Conservation (phyloP, 2,888 invertebrate genomes). For the Drosophila affinis region DNA sequence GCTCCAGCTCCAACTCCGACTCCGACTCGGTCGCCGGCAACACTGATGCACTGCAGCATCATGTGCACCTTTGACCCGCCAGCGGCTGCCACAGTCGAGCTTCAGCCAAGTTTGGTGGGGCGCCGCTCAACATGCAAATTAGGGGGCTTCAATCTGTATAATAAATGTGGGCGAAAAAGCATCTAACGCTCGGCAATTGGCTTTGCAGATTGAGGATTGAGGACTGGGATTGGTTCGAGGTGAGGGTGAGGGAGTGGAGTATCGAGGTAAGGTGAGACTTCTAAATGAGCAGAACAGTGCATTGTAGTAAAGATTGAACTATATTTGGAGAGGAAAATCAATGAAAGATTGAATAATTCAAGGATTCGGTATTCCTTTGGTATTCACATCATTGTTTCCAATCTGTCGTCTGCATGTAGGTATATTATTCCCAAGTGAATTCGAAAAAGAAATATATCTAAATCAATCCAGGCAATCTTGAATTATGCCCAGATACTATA, state of each 20-base stretch:
- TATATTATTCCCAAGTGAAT: not conserved
- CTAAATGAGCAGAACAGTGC: slow-evolving; percentile 24
- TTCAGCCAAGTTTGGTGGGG: slow-evolving; percentile 36
- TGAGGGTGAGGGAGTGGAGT: slow-evolving; percentile 35
- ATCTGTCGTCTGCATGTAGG: not conserved
- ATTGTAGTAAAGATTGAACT: slow-evolving; percentile 15
- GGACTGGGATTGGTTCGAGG: slow-evolving; percentile 11
- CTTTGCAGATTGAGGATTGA: not conserved
- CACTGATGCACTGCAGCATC: slow-evolving; percentile 70
- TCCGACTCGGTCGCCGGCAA: slow-evolving; percentile 36
- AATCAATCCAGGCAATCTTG: slow-evolving; percentile 22
- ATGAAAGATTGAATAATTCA: not conserved
- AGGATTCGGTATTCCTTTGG: not conserved
- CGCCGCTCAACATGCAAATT: slow-evolving; percentile 59
- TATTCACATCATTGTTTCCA: not conserved
- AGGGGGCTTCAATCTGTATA: slow-evolving; percentile 50
- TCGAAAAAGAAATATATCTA: slow-evolving; percentile 4
- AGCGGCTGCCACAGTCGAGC: not conserved
- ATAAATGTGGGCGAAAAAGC: slow-evolving; percentile 41
- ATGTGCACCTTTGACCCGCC: slow-evolving; percentile 70
- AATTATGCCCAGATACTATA: slow-evolving; percentile 15
- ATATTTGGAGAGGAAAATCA: slow-evolving; percentile 19
- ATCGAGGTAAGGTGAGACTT: slow-evolving; percentile 27
- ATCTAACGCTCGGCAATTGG: slow-evolving; percentile 32
- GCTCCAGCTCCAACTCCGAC: slow-evolving; percentile 12